Conservation (phyloP, 2,113 vertebrate species). For the Orthonyx spaldingii region DNA sequence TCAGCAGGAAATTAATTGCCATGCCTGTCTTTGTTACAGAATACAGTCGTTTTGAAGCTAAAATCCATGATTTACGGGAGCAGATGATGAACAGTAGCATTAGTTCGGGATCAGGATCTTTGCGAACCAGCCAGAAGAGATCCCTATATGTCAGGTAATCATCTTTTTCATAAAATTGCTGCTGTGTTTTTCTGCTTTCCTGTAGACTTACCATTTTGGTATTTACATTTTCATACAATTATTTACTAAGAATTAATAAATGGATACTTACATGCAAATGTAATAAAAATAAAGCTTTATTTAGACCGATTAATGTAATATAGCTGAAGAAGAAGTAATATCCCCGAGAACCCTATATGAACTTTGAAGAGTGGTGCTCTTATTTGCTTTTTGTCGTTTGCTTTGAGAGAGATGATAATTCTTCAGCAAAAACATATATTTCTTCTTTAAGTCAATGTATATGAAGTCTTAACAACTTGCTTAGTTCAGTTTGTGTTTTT, state of each 20-base stretch:
- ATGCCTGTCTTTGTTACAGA: constrained; percentile 64
- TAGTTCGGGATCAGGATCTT: constrained; percentile 92
- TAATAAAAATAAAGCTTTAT: not conserved
- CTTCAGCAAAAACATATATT: not conserved
- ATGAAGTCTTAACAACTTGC: not conserved
- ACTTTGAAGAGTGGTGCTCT: not conserved
- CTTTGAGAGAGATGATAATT: not conserved
- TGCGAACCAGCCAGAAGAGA: constrained; percentile 93
- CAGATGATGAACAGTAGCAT: constrained; percentile 99
- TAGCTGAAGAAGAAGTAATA: not conserved
- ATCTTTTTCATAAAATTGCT: not conserved
- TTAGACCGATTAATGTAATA: not conserved
- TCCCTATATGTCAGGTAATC: constrained; percentile 92
- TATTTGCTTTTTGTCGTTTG: not conserved
- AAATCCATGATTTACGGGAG: constrained; percentile 95
- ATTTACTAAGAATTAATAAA: not conserved
- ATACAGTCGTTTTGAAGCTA: constrained; percentile 94
- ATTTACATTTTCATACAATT: not conserved
- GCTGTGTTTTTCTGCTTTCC: not conserved
- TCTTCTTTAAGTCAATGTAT: not conserved
- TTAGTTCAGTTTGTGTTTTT: not conserved
- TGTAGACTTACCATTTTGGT: not conserved
- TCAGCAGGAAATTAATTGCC: not conserved
- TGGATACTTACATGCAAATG: not conserved
- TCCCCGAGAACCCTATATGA: not conserved